These are phyloP conservation scores for Rhabdomys pumilio DNA, from an alignment of 2,797 vertebrate species.

Conservation along the genomic window DNA sequence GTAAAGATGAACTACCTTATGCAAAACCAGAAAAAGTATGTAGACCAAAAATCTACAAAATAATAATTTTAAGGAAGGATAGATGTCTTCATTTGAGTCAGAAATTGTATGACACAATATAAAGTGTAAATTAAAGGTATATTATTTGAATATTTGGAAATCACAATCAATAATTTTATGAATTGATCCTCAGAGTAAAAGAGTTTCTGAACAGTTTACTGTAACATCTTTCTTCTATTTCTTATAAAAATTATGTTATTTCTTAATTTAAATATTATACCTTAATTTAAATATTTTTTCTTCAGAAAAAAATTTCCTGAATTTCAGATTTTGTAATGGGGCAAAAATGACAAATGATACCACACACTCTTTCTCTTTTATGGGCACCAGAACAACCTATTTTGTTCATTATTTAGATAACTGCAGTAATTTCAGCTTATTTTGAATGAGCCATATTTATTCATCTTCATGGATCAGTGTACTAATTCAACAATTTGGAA, in stretches of 20 bases:
- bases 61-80: not conserved
- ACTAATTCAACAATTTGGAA: accelerated
- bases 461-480: not conserved
- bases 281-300: not conserved
- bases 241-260: not conserved
- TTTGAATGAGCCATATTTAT: not conserved
- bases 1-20: not conserved
- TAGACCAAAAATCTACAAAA: not conserved
- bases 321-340: not conserved
- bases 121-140: not conserved
- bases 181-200: not conserved
- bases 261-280: too few relatives aligned
- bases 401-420: not conserved
- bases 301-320: not conserved
- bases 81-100: not conserved
- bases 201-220: not conserved
- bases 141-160: not conserved
- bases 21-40: not conserved
- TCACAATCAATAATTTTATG: not conserved
- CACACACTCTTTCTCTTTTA: not conserved
- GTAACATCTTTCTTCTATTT: not conserved
- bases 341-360: not conserved
- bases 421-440: not conserved
- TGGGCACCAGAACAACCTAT: not conserved
- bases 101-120: not conserved